Base-by-base conservation (phyloP, 2,888 invertebrate genomes). In the Cryptocheilus praepositus region DNA sequence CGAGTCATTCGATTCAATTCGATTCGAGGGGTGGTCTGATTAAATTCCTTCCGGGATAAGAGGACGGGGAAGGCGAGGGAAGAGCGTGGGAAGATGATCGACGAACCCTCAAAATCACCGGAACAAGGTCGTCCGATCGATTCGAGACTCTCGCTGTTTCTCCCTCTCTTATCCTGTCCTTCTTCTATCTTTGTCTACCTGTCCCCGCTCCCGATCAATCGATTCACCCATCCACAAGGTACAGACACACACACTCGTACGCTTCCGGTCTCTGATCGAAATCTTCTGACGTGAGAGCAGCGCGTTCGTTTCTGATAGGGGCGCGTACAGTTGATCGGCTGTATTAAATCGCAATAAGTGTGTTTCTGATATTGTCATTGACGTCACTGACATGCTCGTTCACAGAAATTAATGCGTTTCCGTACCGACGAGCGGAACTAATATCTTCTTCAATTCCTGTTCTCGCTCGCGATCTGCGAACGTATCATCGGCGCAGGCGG, bases 21-120 rank as follows among this genome's bases (percentile, higher is more conserved):
- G 66, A 65, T 56, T 70, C 51, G 64, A 73, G 71, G 76, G 77
- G 75, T 70, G 71, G 74, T 71, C 76, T 79, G 79, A 79, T 79
- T 79, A 79, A 79, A 79, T 79, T 79, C 71, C 75, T 77, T 71
- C 68, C 63, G 59, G 75, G 53, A 67, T 67, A 71, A 75, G 65
- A 73, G 68, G 52, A 36, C 46, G 53, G 43, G 18, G 61, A 51
- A 46, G 68, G 53, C 46, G 64, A 61, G 60, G 54, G 61, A 21
- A 57, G 25, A 58, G 45, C 60, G 65, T 58, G 67, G 66, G 64
- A 53, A 66, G 56, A 60, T 64, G 72, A 56, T 63, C 67, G 64
- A 71, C 67, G 64, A 71, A 66, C 64, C 73, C 67, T 70, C 67
- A 55, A 73, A 69, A 77, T 75, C 58, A 53, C 64, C 57, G 67